Evolutionary conservation across 1,140 invertebrate species (phyloP).

Genomic region (Dolichoris vasculosae): DNA sequence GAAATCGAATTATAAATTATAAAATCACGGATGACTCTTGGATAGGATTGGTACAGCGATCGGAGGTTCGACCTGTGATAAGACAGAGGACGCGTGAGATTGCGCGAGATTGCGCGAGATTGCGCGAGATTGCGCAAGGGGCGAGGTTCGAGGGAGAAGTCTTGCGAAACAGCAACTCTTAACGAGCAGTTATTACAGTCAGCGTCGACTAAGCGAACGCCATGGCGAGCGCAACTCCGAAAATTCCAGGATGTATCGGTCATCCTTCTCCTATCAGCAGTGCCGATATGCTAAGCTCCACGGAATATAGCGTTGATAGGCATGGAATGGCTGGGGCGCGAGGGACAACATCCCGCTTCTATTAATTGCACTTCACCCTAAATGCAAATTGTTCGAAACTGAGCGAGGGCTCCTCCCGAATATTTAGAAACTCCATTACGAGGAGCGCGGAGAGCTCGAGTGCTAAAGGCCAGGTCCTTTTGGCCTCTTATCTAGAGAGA

Average conservation of each 20-base stretch:
- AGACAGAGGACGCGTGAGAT: too few species aligned
- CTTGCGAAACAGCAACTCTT: constrained; percentile 63
- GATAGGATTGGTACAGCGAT: too few species aligned
- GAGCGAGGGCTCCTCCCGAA: constrained; percentile 73
- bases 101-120: too few species aligned
- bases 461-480: constrained; percentile 54
- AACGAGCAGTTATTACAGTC: constrained; percentile 74
- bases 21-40: too few species aligned
- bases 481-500: neutral
- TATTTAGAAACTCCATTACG: constrained; percentile 76
- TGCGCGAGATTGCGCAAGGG: too few species aligned
- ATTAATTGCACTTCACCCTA: constrained; percentile 76
- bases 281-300: constrained; percentile 71
- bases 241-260: constrained; percentile 9
- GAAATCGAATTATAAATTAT: too few species aligned
- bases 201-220: constrained; percentile 72
- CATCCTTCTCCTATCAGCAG: constrained; percentile 46
- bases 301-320: constrained; percentile 75
- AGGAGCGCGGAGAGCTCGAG: constrained; percentile 56
- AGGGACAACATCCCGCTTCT: constrained; percentile 73
- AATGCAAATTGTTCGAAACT: constrained; percentile 76
- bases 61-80: too few species aligned
- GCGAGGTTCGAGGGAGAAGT: neutral
- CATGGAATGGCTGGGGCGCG: constrained; percentile 65
- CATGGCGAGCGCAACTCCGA: constrained; percentile 52